phyloP scores from a whole-genome alignment of 2,888 invertebrate species.

The Athalia circularis region DNA sequence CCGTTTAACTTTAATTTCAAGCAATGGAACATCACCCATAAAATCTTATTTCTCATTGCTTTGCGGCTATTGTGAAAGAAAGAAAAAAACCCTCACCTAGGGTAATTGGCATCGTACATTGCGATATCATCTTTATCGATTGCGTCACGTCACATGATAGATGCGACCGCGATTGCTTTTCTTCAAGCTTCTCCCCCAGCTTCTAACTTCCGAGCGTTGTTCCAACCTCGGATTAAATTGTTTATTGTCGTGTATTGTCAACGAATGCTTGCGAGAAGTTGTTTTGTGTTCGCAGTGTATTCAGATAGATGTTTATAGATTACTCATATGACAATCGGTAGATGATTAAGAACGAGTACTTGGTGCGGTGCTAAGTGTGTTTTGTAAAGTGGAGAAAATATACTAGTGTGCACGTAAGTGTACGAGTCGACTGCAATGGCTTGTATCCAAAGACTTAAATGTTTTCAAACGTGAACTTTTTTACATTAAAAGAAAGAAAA shows the following conservation, averaged over 20 bases:
- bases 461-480: conserved; percentile 57
- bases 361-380: conserved; percentile 68
- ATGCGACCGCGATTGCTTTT: conserved; percentile 4
- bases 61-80: background rate
- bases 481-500: conserved; percentile 49
- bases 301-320: conserved; percentile 7
- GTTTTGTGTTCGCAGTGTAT: conserved; percentile 24
- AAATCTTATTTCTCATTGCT: background rate
- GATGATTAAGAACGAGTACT: conserved; percentile 48
- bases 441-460: conserved; percentile 59
- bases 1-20: too few relatives aligned
- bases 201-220: conserved; percentile 1
- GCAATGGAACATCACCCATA: too few relatives aligned
- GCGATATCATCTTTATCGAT: conserved; percentile 49
- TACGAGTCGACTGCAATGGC: conserved; percentile 62
- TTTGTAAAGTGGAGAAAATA: conserved; percentile 61
- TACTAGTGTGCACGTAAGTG: conserved; percentile 70
- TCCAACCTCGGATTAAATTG: conserved; percentile 12
- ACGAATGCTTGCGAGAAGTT: conserved; percentile 1
- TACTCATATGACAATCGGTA: conserved; percentile 13
- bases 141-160: conserved; percentile 56
- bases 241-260: conserved; percentile 12
- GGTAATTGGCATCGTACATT: background rate
- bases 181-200: conserved; percentile 9
- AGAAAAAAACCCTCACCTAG: conserved; percentile 2